Base-by-base conservation (phyloP, 2,888 invertebrate species). In the Leptogaster cylindrica region DNA sequence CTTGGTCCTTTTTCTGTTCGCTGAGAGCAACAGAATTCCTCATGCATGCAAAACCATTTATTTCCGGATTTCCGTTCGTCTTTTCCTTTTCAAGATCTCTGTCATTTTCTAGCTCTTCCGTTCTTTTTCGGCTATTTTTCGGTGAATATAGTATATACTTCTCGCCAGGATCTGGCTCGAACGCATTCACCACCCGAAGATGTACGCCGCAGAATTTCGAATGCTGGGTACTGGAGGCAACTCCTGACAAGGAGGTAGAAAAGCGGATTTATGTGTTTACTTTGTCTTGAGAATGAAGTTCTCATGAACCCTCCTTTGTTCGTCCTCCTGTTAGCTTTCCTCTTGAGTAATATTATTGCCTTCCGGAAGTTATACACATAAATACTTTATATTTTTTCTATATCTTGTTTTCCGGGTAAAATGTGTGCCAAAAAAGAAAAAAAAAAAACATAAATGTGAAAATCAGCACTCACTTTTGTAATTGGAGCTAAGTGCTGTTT, bases 31-130 rank as follows among this genome's bases (percentile, higher is more conserved):
- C 44, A 27, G 61, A 44, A 44, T 70, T 68, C 63, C 58, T 68
- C 67, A 67, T 67, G 70, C 68, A 67, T 70, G 67, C 70, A 70
- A 70, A 70, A 70, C 68, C 70, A 70, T 70, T 70, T 70, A 70
- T 70, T 67, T 70, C 67, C 68, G 70, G 70, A 70, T 68, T 52
- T 70, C 70, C 70, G 70, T 68, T 67, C 68, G 63, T 65, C 44
- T 28, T 61, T 48, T 44, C 61, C 44, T 44, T 61, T 44, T 61
- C 44, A 28, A 61, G 61, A 61, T 61, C 28, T 27, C 28, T 48
- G 64, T 64, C 64, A 46, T 64, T 48, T 48, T 48, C 33, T 48
- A 31, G 8, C 64, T 64, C 48, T 48, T 64, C 64, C 64, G 46
- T 23, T 48, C 16, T 64, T 23, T 28, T 48, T 20, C 33, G 20